Conservation (phyloP, 2,113 vertebrate genomes). For the Psettodes erumei region DNA sequence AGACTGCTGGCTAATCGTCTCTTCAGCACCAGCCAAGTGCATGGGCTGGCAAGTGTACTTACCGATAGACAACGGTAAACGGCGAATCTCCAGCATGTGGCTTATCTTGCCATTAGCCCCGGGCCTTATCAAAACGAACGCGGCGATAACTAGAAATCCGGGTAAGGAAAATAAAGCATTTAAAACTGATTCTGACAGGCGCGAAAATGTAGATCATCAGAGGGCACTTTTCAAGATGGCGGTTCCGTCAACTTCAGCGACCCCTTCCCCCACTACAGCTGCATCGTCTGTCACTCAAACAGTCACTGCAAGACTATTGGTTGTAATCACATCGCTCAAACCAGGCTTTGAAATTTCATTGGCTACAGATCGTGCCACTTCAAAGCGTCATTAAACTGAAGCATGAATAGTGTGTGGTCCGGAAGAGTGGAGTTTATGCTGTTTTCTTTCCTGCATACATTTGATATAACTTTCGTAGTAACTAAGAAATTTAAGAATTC, state of each 20-base stretch:
- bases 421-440: slow-evolving; percentile 38
- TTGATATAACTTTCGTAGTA: rapidly evolving
- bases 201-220: slow-evolving; percentile 80
- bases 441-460: neutral
- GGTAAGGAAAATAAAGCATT: slow-evolving; percentile 67
- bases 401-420: neutral
- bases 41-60: slow-evolving; percentile 73
- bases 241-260: slow-evolving; percentile 81
- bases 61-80: slow-evolving; percentile 78
- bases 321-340: slow-evolving; percentile 35
- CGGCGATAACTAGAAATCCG: slow-evolving; percentile 18
- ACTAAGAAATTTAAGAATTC: neutral
- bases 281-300: slow-evolving; percentile 72
- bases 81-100: slow-evolving; percentile 75
- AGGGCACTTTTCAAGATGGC: slow-evolving; percentile 86
- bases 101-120: slow-evolving; percentile 63
- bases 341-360: slow-evolving; percentile 23
- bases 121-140: slow-evolving; percentile 46
- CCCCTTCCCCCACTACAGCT: slow-evolving; percentile 83
- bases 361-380: slow-evolving; percentile 16
- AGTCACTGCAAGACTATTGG: slow-evolving; percentile 67
- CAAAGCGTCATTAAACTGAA: neutral
- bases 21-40: slow-evolving; percentile 72
- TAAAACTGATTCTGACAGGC: slow-evolving; percentile 81
- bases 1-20: slow-evolving; percentile 70